These are phyloP conservation scores for Pachycephala philippinensis DNA, from an alignment of 2,113 vertebrate species.

Conservation along the genomic window DNA sequence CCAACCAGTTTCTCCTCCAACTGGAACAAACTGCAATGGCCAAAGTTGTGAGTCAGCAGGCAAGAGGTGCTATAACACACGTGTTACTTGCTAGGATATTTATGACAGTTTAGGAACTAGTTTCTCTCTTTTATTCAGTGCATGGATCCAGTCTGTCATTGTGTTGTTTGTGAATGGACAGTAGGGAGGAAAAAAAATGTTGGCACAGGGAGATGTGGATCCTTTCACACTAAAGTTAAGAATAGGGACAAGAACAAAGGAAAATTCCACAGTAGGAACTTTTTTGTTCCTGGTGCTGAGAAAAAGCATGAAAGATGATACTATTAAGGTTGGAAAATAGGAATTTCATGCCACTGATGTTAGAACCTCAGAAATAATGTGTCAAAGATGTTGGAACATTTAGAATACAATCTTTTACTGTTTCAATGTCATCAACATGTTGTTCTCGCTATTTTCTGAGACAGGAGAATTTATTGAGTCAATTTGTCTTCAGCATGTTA, in stretches of 20 bases:
- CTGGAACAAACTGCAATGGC: background rate
- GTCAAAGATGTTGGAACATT: conserved; percentile 1
- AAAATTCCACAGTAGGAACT: background rate
- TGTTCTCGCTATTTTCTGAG: conserved; percentile 29
- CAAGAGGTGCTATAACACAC: background rate
- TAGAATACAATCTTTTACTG: background rate
- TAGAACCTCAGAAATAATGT: conserved; percentile 11
- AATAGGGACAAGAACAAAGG: background rate
- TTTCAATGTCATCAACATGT: conserved; percentile 7
- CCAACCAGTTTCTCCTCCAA: background rate
- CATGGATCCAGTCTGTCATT: background rate
- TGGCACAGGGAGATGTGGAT: background rate
- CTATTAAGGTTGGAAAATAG: background rate
- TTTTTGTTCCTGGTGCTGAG: background rate
- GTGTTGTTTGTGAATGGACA: background rate
- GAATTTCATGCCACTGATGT: background rate
- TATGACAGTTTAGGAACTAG: background rate
- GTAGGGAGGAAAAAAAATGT: too few species aligned
- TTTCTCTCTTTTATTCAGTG: background rate
- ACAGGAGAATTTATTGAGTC: conserved; percentile 33
- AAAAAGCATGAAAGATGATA: background rate
- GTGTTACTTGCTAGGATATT: background rate
- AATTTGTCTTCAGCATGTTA: conserved; percentile 27
- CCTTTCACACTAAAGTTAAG: background rate
- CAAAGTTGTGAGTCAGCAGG: background rate